Percentiles rank a stretch among this genome's conserved stretches.
Conservation (phyloP, 1,140 invertebrate genomes). For the Araneus ventricosus region DNA sequence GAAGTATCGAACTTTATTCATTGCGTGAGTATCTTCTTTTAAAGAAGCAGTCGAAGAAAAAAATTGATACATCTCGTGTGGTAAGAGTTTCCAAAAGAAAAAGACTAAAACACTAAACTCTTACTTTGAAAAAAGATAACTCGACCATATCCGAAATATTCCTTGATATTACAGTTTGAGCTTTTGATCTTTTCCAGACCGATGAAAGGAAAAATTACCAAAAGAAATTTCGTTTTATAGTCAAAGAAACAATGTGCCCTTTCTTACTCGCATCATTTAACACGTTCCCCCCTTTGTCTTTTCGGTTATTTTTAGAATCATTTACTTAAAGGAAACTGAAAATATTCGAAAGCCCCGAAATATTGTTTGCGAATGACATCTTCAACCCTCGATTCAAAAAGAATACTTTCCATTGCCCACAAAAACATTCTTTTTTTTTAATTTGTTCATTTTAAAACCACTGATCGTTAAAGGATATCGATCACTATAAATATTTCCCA, state of each 20-base stretch:
- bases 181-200: slow-evolving; percentile 39
- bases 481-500: too few relatives aligned
- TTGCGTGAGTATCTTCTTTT: not conserved
- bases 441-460: not conserved
- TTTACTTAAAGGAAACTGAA: slow-evolving; percentile 21
- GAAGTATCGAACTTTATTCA: slow-evolving; percentile 8
- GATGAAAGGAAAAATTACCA: slow-evolving; percentile 47
- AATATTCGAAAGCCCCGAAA: not conserved
- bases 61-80: not conserved
- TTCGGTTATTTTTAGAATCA: not conserved
- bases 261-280: slow-evolving; percentile 33
- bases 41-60: not conserved
- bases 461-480: not conserved
- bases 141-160: slow-evolving; percentile 26
- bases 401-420: too few relatives aligned
- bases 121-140: not conserved
- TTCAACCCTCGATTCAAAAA: too few relatives aligned
- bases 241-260: slow-evolving; percentile 31
- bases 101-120: not conserved
- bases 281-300: not conserved
- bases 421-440: not conserved
- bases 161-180: slow-evolving; percentile 44
- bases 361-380: not conserved
- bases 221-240: slow-evolving; percentile 46
- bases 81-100: not conserved